These are phyloP conservation scores for Bellardia pandia DNA, from an alignment of 2,888 invertebrate genomes.

Conservation along the genomic window DNA sequence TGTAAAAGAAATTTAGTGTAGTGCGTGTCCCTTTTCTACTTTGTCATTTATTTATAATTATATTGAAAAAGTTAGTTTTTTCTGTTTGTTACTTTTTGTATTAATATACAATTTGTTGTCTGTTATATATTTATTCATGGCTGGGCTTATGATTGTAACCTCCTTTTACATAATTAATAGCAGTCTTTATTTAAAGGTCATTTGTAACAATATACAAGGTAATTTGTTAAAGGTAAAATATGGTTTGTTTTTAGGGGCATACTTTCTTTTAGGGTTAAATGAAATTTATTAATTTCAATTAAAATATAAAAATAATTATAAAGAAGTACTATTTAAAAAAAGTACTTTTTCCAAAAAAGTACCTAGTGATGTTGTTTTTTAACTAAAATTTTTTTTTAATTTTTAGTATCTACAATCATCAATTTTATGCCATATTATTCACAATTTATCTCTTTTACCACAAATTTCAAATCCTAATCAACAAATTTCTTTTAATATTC, in stretches of 20 bases:
- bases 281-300: too few species aligned
- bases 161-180: constrained; percentile 20
- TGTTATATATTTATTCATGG: constrained; percentile 41
- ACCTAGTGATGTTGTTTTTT: too few species aligned
- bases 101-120: constrained; percentile 13
- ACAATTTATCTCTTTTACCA: not conserved
- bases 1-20: constrained; percentile 20
- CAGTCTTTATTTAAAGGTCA: not conserved
- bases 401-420: too few species aligned
- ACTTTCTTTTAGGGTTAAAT: too few species aligned
- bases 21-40: constrained; percentile 21
- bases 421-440: too few species aligned
- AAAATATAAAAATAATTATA: too few species aligned
- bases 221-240: not conserved
- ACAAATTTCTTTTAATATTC: not conserved
- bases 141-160: not conserved
- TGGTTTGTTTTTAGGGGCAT: too few species aligned
- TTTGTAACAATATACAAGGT: not conserved
- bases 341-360: too few species aligned
- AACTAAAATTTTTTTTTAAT: too few species aligned
- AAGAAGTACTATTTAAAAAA: too few species aligned
- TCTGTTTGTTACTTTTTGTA: not conserved
- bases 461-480: not conserved
- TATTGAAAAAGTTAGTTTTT: constrained; percentile 51
- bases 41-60: constrained; percentile 39